Conservation (phyloP, 2,797 vertebrate species). For the Intellagama lesueurii region DNA sequence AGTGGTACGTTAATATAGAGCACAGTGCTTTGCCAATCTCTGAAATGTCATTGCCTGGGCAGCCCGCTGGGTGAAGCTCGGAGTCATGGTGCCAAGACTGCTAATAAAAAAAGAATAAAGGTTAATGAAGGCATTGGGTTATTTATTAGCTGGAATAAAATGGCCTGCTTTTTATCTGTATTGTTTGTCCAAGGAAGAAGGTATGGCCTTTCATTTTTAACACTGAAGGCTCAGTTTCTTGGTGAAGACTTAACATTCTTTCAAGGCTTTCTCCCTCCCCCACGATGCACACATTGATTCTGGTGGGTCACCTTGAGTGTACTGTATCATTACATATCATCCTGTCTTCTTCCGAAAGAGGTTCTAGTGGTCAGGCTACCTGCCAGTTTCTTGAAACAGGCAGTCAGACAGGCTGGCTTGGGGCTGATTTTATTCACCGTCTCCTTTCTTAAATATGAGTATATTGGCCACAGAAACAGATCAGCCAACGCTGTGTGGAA, state of each 20-base stretch:
- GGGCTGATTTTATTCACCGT: background rate
- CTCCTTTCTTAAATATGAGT: background rate
- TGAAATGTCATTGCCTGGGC: conserved; percentile 81
- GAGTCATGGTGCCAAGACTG: conserved; percentile 68
- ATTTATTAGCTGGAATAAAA: conserved; percentile 74
- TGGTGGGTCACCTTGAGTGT: conserved; percentile 9
- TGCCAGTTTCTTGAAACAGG: background rate
- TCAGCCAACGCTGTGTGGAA: too few species aligned
- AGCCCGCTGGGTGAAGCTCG: conserved; percentile 77
- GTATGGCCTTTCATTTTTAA: conserved; percentile 70
- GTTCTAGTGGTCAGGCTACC: background rate
- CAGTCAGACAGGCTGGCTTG: background rate
- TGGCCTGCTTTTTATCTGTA: conserved; percentile 58
- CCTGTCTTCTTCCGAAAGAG: background rate
- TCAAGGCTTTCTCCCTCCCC: conserved; percentile 35
- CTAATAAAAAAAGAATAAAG: conserved; percentile 82
- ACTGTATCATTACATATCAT: background rate
- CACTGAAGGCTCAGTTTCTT: conserved; percentile 53
- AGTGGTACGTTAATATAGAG: conserved; percentile 65
- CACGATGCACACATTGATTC: background rate
- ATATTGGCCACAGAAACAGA: background rate
- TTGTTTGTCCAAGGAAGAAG: conserved; percentile 66
- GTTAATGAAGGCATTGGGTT: conserved; percentile 83
- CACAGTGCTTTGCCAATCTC: conserved; percentile 71
- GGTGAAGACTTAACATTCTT: conserved; percentile 32